Percentiles rank a stretch among this genome's conserved stretches.
Evolutionary conservation across 2,113 vertebrate species (phyloP).

Genomic region (Athene noctua): DNA sequence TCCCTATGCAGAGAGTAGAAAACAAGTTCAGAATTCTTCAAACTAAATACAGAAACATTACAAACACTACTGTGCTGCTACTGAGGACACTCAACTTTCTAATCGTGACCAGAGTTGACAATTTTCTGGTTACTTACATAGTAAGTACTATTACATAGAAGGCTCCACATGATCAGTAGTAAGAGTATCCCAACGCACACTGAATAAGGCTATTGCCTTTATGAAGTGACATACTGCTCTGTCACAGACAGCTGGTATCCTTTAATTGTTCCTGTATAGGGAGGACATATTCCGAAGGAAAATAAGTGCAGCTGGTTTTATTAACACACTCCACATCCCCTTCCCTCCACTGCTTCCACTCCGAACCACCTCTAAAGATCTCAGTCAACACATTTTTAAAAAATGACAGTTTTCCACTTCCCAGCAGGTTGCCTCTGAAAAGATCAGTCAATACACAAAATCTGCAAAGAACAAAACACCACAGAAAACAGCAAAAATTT

Average conservation of each 20-base stretch:
- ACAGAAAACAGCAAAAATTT: neutral
- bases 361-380: neutral
- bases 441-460: constrained; percentile 32
- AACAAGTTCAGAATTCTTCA: neutral
- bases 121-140: neutral
- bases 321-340: neutral
- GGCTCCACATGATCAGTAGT: neutral
- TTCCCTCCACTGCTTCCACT: neutral
- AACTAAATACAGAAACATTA: neutral
- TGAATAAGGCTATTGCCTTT: neutral
- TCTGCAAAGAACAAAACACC: neutral
- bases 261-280: neutral
- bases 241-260: neutral
- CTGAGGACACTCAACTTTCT: neutral
- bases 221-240: neutral
- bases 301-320: neutral
- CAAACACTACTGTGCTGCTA: neutral
- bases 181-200: neutral
- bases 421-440: neutral
- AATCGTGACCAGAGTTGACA: neutral
- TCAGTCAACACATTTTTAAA: neutral
- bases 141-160: neutral
- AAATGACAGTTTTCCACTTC: neutral
- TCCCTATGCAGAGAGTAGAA: neutral
- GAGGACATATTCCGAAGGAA: neutral